Conservation (phyloP, 2,888 invertebrate genomes). For the Gortyna flavago region DNA sequence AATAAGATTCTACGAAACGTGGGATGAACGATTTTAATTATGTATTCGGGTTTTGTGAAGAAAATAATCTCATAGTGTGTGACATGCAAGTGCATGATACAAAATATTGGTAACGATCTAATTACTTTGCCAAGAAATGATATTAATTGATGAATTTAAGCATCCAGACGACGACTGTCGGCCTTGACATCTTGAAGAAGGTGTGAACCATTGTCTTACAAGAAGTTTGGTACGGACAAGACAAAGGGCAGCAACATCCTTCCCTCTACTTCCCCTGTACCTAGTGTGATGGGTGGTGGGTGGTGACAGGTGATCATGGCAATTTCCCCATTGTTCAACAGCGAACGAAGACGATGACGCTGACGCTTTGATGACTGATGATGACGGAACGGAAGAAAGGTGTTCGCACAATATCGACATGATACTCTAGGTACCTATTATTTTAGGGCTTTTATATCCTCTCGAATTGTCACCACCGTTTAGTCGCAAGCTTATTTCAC, state of each 20-base stretch:
- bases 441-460: background rate
- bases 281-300: background rate
- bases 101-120: background rate
- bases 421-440: background rate
- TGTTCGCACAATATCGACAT: background rate
- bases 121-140: background rate
- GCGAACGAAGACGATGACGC: background rate
- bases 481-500: background rate
- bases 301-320: background rate
- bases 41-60: background rate
- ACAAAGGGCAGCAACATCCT: background rate
- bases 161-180: background rate
- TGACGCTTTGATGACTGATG: background rate
- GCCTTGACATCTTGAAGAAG: background rate
- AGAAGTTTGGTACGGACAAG: background rate
- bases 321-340: background rate
- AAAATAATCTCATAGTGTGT: background rate
- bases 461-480: background rate
- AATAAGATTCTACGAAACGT: constrained; percentile 24
- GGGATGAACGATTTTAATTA: constrained; percentile 23
- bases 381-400: background rate
- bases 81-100: background rate
- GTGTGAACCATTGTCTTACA: background rate
- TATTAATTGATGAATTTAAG: background rate
- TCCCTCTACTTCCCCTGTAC: background rate